These are phyloP conservation scores for Echinops telfairi DNA, from an alignment of 2,113 vertebrate species.

Conservation along the genomic window DNA sequence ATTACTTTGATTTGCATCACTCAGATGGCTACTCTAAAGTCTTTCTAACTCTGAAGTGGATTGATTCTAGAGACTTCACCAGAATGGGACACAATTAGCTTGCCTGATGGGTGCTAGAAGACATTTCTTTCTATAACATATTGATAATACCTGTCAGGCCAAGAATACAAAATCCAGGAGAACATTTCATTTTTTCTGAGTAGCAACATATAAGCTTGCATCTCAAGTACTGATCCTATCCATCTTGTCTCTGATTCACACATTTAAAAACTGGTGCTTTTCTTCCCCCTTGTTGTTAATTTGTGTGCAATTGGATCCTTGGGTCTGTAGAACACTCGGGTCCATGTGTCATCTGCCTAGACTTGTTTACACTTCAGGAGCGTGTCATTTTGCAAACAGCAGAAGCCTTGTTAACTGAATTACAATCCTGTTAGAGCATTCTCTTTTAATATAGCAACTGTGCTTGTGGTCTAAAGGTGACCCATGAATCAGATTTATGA, in stretches of 20 bases:
- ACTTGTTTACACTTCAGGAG: slow-evolving; percentile 67
- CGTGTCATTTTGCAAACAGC: slow-evolving; percentile 63
- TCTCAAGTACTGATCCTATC: background rate
- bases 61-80: background rate
- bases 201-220: background rate
- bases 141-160: background rate
- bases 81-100: background rate
- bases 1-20: too few species aligned
- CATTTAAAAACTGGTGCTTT: slow-evolving; percentile 66
- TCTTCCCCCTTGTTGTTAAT: slow-evolving; percentile 26
- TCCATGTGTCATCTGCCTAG: slow-evolving; percentile 66
- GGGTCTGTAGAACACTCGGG: slow-evolving; percentile 28
- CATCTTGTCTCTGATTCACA: slow-evolving; percentile 65
- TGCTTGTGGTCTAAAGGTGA: slow-evolving; percentile 72
- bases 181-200: background rate
- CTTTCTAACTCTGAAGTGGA: background rate
- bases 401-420: slow-evolving; percentile 75
- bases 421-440: slow-evolving; percentile 72
- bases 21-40: background rate
- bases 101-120: background rate
- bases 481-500: slow-evolving; percentile 78
- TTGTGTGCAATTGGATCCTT: slow-evolving; percentile 51
- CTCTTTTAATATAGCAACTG: slow-evolving; percentile 69
- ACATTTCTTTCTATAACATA: slow-evolving; percentile 26
- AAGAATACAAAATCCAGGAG: slow-evolving; percentile 1